Evolutionary conservation across 30 jellyfish, hydroid and myxozoan genomes (phyloP).

Genomic region (Chrysaora quinquecirrha): DNA sequence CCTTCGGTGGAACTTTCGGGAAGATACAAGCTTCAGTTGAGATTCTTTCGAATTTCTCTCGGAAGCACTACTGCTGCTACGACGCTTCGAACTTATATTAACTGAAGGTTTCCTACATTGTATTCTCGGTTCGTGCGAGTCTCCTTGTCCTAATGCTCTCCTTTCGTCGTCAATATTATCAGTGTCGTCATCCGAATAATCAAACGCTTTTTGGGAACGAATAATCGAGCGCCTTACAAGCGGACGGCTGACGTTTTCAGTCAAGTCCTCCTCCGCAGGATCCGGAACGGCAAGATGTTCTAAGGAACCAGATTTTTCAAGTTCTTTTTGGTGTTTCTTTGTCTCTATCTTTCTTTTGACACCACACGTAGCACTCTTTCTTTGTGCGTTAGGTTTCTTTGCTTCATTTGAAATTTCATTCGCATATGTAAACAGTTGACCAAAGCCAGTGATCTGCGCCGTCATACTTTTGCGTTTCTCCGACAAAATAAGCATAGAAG

Average conservation of each 20-base stretch:
- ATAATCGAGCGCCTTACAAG: slow-evolving; percentile 8
- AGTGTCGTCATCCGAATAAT: slow-evolving; percentile 19
- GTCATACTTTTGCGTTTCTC: slow-evolving; percentile 86
- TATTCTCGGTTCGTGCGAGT: neutral
- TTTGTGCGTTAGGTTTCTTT: slow-evolving; percentile 7
- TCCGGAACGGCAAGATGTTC: slow-evolving; percentile 44
- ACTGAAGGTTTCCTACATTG: neutral
- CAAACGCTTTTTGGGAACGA: slow-evolving; percentile 30
- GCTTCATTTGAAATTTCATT: slow-evolving; percentile 37
- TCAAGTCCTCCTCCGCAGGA: neutral
- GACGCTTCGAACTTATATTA: neutral
- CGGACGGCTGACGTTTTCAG: slow-evolving; percentile 3
- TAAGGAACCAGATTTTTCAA: slow-evolving; percentile 5
- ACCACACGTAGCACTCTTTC: slow-evolving; percentile 37
- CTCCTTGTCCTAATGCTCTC: neutral
- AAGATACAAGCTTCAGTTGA: neutral
- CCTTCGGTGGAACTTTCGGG: neutral
- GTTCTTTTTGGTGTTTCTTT: slow-evolving; percentile 36
- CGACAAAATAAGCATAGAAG: slow-evolving; percentile 78
- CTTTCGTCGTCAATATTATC: slow-evolving; percentile 7
- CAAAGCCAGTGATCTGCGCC: slow-evolving; percentile 64
- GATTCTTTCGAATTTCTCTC: neutral
- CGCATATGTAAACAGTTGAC: slow-evolving; percentile 33
- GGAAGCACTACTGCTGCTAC: neutral
- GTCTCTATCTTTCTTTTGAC: slow-evolving; percentile 52